Evolutionary conservation across 2,888 invertebrate genomes (phyloP).

Genomic region (Himalopsyche japonica): DNA sequence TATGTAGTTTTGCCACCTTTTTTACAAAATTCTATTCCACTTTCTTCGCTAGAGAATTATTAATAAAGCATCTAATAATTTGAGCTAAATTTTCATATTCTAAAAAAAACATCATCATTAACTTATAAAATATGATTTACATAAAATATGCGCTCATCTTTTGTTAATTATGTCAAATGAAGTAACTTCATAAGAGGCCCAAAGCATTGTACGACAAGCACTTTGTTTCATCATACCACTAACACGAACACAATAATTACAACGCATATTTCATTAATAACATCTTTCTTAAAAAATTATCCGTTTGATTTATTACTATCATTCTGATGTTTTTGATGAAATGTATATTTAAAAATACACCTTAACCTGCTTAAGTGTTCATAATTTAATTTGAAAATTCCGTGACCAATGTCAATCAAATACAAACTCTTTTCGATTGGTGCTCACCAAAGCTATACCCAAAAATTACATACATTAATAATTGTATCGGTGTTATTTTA

Average conservation of each 20-base stretch:
- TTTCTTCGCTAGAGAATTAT: no score
- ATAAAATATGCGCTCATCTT: neutral
- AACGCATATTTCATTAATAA: neutral
- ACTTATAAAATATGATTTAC: no score
- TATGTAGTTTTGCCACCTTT: no score
- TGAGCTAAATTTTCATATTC: no score
- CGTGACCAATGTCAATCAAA: neutral
- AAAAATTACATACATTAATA: neutral
- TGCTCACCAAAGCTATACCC: neutral
- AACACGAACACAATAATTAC: neutral
- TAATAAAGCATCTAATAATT: no score
- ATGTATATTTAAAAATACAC: neutral
- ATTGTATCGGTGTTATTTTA: neutral
- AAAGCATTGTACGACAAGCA: constrained; percentile 2
- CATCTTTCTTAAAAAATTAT: neutral
- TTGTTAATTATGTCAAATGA: neutral
- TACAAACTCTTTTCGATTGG: neutral
- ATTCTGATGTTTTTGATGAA: neutral
- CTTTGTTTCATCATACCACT: neutral
- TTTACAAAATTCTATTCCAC: no score
- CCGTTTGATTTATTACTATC: neutral
- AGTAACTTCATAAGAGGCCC: neutral
- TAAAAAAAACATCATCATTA: no score
- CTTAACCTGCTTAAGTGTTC: neutral
- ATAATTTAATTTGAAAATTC: neutral